phyloP scores from a whole-genome alignment of 1,140 invertebrate genomes.

The Hycleus cichorii region DNA sequence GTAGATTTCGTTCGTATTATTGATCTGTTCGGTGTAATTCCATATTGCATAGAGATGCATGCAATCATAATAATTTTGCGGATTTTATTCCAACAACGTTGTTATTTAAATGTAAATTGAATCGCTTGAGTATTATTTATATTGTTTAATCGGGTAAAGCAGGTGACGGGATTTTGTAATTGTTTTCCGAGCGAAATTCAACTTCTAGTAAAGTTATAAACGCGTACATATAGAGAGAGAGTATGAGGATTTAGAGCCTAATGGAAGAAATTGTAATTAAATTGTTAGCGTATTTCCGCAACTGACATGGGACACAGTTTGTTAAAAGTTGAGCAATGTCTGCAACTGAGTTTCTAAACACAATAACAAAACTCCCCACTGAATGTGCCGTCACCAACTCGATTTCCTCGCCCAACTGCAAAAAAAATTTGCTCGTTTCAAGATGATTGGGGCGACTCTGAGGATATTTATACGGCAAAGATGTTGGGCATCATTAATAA shows the following conservation, averaged over 20 bases:
- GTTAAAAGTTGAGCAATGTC: constrained; percentile 16
- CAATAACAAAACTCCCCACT: too few relatives aligned
- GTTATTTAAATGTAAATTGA: constrained; percentile 8
- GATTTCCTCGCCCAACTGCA: too few relatives aligned
- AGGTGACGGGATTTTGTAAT: constrained; percentile 2
- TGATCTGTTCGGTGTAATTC: background rate
- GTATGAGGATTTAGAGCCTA: background rate
- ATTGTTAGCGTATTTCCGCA: constrained; percentile 19
- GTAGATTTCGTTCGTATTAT: constrained; percentile 14
- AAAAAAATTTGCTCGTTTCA: too few relatives aligned
- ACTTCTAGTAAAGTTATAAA: too few relatives aligned
- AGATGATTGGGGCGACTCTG: background rate
- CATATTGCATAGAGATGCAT: too few relatives aligned
- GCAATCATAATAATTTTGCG: background rate
- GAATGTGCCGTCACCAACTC: too few relatives aligned
- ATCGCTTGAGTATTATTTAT: constrained; percentile 1
- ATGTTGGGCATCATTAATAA: background rate
- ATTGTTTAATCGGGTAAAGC: constrained; percentile 1
- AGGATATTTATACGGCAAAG: constrained; percentile 3
- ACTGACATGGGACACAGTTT: constrained; percentile 17
- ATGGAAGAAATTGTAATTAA: constrained; percentile 19
- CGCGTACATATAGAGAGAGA: too few relatives aligned
- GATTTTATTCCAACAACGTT: constrained; percentile 1
- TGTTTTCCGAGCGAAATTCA: background rate
- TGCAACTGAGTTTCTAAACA: constrained; percentile 5